These are phyloP conservation scores for Chromis chromis DNA, from an alignment of 2,797 vertebrate species.

Conservation along the genomic window DNA sequence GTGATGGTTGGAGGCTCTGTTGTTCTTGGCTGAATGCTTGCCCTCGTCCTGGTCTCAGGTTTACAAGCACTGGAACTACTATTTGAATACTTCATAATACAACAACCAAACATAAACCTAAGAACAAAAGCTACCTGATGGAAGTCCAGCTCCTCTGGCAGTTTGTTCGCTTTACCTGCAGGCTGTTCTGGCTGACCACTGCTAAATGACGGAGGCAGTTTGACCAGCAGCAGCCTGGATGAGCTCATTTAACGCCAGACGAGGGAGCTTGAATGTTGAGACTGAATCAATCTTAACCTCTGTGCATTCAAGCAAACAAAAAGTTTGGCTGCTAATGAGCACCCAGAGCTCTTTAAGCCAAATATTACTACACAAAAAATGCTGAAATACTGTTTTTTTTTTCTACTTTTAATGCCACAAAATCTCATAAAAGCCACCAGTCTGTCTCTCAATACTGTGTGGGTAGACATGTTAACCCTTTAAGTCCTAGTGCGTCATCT, in stretches of 20 bases:
- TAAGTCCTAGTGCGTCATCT: no score
- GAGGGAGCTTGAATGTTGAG: neutral
- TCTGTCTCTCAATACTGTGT: neutral
- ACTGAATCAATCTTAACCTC: neutral
- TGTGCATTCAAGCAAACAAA: neutral
- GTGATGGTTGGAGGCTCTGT: slow-evolving; percentile 7
- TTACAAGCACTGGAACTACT: slow-evolving; percentile 11
- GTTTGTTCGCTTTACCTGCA: neutral
- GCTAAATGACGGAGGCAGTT: neutral
- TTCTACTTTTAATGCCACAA: no score
- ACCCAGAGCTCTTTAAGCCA: neutral
- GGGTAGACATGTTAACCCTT: neutral
- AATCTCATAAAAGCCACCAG: neutral
- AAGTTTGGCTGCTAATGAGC: slow-evolving; percentile 8
- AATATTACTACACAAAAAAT: neutral
- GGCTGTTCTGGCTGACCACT: neutral
- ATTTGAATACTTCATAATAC: slow-evolving; percentile 22
- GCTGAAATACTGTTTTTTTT: neutral
- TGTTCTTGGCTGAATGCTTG: slow-evolving; percentile 12
- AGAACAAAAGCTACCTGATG: neutral
- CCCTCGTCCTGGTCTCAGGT: slow-evolving; percentile 11
- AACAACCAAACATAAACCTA: neutral
- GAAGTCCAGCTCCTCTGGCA: neutral
- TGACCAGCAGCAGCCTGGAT: neutral
- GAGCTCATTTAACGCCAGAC: slow-evolving; percentile 9